A percentile compares a stretch with the other conserved stretches of the same genome.
Conservation (phyloP, 2,113 vertebrate genomes). For the Acanthochromis polyacanthus region DNA sequence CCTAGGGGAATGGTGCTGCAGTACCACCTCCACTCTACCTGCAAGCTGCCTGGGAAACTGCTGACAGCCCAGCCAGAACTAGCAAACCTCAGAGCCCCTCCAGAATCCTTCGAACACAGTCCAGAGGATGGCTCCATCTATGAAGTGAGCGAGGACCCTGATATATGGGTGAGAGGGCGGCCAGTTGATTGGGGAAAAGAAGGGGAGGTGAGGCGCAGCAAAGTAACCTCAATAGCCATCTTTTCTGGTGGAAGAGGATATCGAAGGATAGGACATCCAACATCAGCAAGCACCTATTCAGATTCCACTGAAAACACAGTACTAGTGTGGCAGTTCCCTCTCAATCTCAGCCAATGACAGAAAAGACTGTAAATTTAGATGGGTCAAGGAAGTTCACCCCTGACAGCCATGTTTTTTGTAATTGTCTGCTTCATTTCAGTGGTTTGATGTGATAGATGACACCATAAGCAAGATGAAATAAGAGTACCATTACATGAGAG, state of each 20-base stretch:
- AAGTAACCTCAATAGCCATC: slow-evolving; percentile 53
- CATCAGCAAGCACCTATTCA: neutral
- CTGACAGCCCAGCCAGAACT: slow-evolving; percentile 43
- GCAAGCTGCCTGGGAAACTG: slow-evolving; percentile 62
- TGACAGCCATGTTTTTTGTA: too few relatives aligned
- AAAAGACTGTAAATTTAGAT: neutral
- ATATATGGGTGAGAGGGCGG: slow-evolving; percentile 64
- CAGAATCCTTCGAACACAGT: slow-evolving; percentile 38
- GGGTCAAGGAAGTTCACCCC: neutral
- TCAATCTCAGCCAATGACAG: slow-evolving; percentile 52
- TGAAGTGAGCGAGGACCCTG: slow-evolving; percentile 64
- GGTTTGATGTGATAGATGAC: too few relatives aligned
- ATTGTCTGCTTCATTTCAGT: too few relatives aligned
- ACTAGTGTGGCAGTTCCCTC: slow-evolving; percentile 64
- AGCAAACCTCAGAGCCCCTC: neutral
- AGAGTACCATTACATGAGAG: too few relatives aligned
- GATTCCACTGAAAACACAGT: slow-evolving; percentile 51
- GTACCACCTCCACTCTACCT: slow-evolving; percentile 60
- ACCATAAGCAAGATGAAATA: too few relatives aligned
- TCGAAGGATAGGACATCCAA: slow-evolving; percentile 13
- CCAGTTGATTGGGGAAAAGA: slow-evolving; percentile 29
- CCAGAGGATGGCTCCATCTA: slow-evolving; percentile 66
- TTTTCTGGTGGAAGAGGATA: slow-evolving; percentile 57
- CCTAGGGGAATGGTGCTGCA: slow-evolving; percentile 46
- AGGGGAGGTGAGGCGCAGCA: slow-evolving; percentile 39